Base-by-base conservation (phyloP, 2,113 vertebrate genomes). In the Sciurus niger region DNA sequence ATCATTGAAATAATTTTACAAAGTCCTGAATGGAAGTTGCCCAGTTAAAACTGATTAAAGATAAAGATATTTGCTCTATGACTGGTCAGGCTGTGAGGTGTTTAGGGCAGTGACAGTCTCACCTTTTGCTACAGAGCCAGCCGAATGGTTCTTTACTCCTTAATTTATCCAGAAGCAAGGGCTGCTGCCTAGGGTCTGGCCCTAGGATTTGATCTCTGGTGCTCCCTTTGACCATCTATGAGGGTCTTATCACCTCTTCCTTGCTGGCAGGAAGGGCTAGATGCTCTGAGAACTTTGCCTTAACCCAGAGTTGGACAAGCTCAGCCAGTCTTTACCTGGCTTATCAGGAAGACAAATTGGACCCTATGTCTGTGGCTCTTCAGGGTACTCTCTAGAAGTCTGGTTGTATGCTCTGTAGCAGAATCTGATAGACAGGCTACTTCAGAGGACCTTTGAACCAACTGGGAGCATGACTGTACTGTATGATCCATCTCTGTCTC, bases 281-380 rank as follows among this genome's bases (percentile, higher is more conserved):
- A 37, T 80, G n/a, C 40, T 9, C 28, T 73, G 60, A 65, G 82
- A 90, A 46, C 78, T 95, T 95, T n/a, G 32, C 43, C 46, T 48
- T 77, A 86, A 20, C 79, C 46, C 85, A 85, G 80, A 88, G 25
- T 80, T 95, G 77, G 43, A 40, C 77, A 88, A 65, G 32, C 24
- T 90, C 46, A 93, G 40, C 80, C 20, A 87, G 40, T 88, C 72
- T 92, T 40, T 89, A 22, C 32, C 68, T 65, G 8, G 58, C 67
- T 90, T 93, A 53, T 92, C 84, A 96, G 89, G 94, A 95, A 95
- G 84, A 97, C 94, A 95, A 48, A 79, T 92, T 83, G 60, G 65
- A 67, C 74, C 48, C 46, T 86, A 3, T 82, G 74, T 93, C 65
- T 83, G 48, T 96, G 48, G 55, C 70, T 95, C 78, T 96, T 96